phyloP scores from a whole-genome alignment of 2,888 invertebrate species.

The Homarus gammarus region DNA sequence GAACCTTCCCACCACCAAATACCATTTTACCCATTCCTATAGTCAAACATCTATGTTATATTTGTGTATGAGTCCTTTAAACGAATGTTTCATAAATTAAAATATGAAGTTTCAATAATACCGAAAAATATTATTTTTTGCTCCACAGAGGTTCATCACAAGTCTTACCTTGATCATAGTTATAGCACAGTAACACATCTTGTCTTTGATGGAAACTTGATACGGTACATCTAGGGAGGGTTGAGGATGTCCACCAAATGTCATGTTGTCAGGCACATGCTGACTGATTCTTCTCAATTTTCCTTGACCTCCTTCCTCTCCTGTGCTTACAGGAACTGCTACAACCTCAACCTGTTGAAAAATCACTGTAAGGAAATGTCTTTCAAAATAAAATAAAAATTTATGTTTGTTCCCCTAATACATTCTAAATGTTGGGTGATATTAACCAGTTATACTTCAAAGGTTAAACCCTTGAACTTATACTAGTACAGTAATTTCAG shows the following conservation, averaged over 20 bases:
- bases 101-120: too few relatives aligned
- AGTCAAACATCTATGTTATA: too few relatives aligned
- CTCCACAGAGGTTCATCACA: slow-evolving; percentile 31
- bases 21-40: too few relatives aligned
- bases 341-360: slow-evolving; percentile 84
- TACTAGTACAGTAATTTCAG: too few relatives aligned
- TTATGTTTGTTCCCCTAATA: too few relatives aligned
- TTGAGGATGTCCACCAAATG: slow-evolving; percentile 84
- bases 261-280: slow-evolving; percentile 81
- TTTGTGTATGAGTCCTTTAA: too few relatives aligned
- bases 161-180: slow-evolving; percentile 91
- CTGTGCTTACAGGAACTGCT: slow-evolving; percentile 86
- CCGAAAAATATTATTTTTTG: background rate
- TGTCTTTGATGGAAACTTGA: slow-evolving; percentile 92
- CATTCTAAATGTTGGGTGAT: too few relatives aligned
- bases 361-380: background rate
- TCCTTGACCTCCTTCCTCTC: slow-evolving; percentile 83
- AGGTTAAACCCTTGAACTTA: too few relatives aligned
- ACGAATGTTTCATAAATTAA: too few relatives aligned
- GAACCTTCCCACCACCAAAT: too few relatives aligned
- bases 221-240: slow-evolving; percentile 87
- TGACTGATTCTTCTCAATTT: slow-evolving; percentile 82
- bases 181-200: slow-evolving; percentile 95
- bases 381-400: too few relatives aligned
- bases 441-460: too few relatives aligned